These are phyloP conservation scores for Xanthostigma xanthostigma DNA, from an alignment of 2,888 invertebrate species.

Conservation along the genomic window DNA sequence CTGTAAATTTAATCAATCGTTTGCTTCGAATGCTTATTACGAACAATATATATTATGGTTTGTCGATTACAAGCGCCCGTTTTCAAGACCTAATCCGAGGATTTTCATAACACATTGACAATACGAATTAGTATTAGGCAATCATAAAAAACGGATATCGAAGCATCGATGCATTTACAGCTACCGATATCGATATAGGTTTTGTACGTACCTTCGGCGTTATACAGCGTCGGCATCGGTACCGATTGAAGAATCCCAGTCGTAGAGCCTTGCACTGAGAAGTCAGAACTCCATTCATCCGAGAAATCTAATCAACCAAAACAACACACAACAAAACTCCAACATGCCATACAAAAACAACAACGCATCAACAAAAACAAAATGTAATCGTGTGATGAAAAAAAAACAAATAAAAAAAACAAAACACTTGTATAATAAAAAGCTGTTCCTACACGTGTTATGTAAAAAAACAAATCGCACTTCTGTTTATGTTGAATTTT, in stretches of 20 bases:
- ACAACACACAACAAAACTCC: constrained; percentile 15
- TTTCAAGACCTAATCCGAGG: no score
- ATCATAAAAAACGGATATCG: constrained; percentile 3
- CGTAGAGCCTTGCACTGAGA: constrained; percentile 35
- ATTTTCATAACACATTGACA: no score
- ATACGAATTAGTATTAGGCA: constrained; percentile 2
- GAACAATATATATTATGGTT: no score
- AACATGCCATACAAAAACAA: constrained; percentile 9
- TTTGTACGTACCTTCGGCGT: constrained; percentile 43
- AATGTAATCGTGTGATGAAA: not conserved
- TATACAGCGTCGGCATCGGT: constrained; percentile 70
- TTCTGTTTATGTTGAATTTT: no score
- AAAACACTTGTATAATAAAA: constrained; percentile 1
- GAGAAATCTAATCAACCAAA: constrained; percentile 28
- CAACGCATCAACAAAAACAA: constrained; percentile 7
- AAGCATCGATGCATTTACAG: constrained; percentile 3
- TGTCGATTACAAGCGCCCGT: no score
- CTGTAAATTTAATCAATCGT: no score
- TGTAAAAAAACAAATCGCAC: not conserved
- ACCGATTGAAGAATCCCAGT: constrained; percentile 35
- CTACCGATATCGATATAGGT: constrained; percentile 1
- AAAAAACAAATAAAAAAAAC: constrained; percentile 6
- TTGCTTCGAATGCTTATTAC: no score
- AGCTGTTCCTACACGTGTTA: not conserved
- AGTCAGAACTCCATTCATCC: constrained; percentile 51